phyloP scores from a whole-genome alignment of 2,888 invertebrate species.

The Petrolisthes manimaculis region DNA sequence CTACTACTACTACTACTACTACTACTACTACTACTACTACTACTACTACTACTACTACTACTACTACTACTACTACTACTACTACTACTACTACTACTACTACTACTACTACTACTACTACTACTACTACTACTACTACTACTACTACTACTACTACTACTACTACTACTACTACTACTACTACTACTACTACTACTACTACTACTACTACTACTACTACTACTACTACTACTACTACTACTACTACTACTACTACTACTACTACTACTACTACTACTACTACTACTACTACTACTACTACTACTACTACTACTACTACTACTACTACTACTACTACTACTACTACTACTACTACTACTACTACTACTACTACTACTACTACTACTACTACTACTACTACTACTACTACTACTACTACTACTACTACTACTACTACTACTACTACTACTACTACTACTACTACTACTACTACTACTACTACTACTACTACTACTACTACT shows the following conservation, averaged over 20 bases:
- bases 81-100: conserved; percentile 20
- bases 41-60: conserved; percentile 13
- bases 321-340: conserved; percentile 26
- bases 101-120: conserved; percentile 13
- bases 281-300: conserved; percentile 9
- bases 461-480: background rate
- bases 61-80: conserved; percentile 18
- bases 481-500: background rate
- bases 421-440: background rate
- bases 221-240: conserved; percentile 21
- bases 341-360: conserved; percentile 4
- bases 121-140: conserved; percentile 9
- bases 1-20: conserved; percentile 22
- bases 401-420: background rate
- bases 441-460: conserved; percentile 1
- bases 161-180: conserved; percentile 20
- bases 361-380: conserved; percentile 12
- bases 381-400: background rate
- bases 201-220: conserved; percentile 10
- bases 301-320: conserved; percentile 18
- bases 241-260: background rate
- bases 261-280: background rate
- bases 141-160: conserved; percentile 20
- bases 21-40: conserved; percentile 20
- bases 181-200: conserved; percentile 16